phyloP scores from a whole-genome alignment of 2,113 vertebrate genomes.

The Sylvilagus bachmani region DNA sequence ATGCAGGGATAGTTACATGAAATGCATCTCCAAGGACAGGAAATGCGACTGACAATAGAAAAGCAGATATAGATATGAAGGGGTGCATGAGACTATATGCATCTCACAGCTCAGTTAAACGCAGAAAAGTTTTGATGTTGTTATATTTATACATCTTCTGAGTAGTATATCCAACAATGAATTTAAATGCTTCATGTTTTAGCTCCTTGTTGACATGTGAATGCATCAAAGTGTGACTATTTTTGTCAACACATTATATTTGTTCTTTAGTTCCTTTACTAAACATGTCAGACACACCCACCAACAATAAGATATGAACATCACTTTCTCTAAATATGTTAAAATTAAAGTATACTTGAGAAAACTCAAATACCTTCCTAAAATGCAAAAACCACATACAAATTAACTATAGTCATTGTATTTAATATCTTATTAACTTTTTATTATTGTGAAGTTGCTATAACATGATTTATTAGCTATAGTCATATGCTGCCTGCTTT shows the following conservation, averaged over 20 bases:
- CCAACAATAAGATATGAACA: conserved; percentile 22
- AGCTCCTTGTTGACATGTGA: neutral
- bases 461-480: conserved; percentile 59
- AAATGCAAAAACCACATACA: neutral
- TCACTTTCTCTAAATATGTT: neutral
- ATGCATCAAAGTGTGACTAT: neutral
- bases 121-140: neutral
- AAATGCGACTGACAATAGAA: neutral
- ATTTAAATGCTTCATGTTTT: neutral
- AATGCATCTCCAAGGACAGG: too few species aligned
- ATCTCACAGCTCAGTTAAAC: neutral
- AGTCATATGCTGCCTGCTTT: conserved; percentile 42
- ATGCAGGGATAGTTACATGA: neutral
- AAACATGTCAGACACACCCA: neutral
- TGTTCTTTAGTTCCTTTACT: neutral
- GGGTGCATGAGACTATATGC: neutral
- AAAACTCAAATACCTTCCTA: neutral
- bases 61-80: neutral
- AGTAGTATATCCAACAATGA: neutral
- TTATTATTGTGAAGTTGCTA: neutral
- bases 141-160: neutral
- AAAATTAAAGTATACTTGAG: conserved; percentile 15
- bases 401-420: conserved; percentile 1
- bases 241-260: neutral
- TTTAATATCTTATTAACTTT: conserved; percentile 60